Base-by-base conservation (phyloP, 2,888 invertebrate species). In the Protodeltote pygarga region DNA sequence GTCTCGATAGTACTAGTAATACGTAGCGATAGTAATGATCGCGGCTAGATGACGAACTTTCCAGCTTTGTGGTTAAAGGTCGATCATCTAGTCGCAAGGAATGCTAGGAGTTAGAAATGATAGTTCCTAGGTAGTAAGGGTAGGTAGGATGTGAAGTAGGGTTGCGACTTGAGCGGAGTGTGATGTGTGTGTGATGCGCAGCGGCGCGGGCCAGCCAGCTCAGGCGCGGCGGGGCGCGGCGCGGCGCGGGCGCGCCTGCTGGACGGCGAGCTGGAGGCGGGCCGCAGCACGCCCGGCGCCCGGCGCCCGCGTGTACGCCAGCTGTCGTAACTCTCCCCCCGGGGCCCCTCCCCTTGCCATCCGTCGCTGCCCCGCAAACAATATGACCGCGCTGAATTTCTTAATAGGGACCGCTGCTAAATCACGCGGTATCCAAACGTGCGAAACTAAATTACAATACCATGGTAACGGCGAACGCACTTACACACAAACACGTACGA, bases 281-380 rank as follows among this genome's bases (percentile, higher is more conserved):
- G 92, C 64, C 87, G 91, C 81, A 90, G 91, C 85, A 92, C 92
- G 79, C 92, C 92, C 53, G 87, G 88, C 76, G 84, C 83, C 57
- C 75, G 81, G 41, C 79, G 79, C 49, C 81, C 80, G 62, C 78
- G 75, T 51, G 79, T 78, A 79, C 76, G 73, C 10, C 33, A 38
- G 20, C 31, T 47, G 37, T 31, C 39, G 50, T 40, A 34, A 62
- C 49, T 34, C 35, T 31, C 35, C 39, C 45, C 23, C 15, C 42
- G 39, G 40, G 27, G 13, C 24, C 37, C 3, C 29, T 14, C 27
- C 5, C 23, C 31, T 16, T 35, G 15, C 17, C 19, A 32, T 6
- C 38, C 31, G 17, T 28, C 14, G 42, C 54, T 57, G 62, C 21
- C 21, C 63, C 29, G 58, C 58, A 32, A 15, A 24, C n/a, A 33